phyloP scores from a whole-genome alignment of 1,140 invertebrate genomes.

The Sycophila sp. region DNA sequence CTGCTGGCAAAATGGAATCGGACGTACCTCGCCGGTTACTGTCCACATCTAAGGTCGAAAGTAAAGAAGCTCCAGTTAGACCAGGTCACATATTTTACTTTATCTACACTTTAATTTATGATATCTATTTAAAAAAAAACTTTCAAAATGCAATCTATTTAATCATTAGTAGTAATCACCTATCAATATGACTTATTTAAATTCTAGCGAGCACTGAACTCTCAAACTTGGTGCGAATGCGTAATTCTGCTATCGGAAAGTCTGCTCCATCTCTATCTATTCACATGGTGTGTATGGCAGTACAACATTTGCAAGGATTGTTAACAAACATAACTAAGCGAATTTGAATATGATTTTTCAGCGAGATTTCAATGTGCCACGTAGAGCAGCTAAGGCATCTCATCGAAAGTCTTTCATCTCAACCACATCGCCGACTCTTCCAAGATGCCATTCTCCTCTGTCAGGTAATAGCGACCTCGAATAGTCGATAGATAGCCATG shows the following conservation, averaged over 20 bases:
- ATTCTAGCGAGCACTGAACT: constrained; percentile 63
- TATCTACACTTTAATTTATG: background rate
- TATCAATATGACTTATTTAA: constrained; percentile 38
- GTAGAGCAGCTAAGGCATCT: constrained; percentile 67
- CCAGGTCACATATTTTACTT: constrained; percentile 51
- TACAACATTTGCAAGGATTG: too few relatives aligned
- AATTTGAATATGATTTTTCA: constrained; percentile 58
- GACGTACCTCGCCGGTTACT: constrained; percentile 45
- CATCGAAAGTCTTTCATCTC: constrained; percentile 77
- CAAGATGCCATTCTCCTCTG: constrained; percentile 82
- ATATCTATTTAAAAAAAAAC: background rate
- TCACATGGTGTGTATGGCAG: constrained; percentile 78
- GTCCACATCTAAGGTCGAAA: constrained; percentile 52
- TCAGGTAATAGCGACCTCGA: constrained; percentile 64
- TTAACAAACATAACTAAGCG: too few relatives aligned
- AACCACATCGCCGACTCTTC: constrained; percentile 78
- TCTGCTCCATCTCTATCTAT: constrained; percentile 89
- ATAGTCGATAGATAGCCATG: constrained; percentile 16
- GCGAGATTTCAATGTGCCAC: constrained; percentile 65
- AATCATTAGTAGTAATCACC: too few relatives aligned
- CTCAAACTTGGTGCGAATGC: constrained; percentile 87
- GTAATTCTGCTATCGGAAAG: constrained; percentile 87
- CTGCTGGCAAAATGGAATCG: constrained; percentile 45
- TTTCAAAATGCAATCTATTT: too few relatives aligned
- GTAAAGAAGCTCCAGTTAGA: constrained; percentile 61